phyloP scores from a whole-genome alignment of 2,888 invertebrate genomes.

The Nephrocerus scutellatus region DNA sequence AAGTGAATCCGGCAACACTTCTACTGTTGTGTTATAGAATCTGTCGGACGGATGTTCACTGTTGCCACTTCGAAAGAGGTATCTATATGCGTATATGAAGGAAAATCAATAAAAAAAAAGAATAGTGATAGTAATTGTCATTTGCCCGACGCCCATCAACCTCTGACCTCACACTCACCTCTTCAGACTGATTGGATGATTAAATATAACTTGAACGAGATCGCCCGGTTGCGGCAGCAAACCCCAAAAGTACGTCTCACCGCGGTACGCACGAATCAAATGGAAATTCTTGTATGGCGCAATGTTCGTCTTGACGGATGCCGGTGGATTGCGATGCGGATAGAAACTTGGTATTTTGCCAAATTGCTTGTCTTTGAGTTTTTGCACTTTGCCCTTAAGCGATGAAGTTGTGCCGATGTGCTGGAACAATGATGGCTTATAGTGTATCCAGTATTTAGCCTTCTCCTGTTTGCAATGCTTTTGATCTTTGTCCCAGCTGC shows the following conservation, averaged over 20 bases:
- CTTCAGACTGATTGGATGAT: slow-evolving; percentile 60
- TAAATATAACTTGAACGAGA: slow-evolving; percentile 70
- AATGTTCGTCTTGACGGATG: slow-evolving; percentile 63
- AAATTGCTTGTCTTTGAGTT: slow-evolving; percentile 87
- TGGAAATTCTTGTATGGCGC: slow-evolving; percentile 73
- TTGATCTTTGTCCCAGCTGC: slow-evolving; percentile 74
- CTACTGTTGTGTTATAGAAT: slow-evolving; percentile 79
- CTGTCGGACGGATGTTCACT: slow-evolving; percentile 82
- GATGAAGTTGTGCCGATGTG: slow-evolving; percentile 95
- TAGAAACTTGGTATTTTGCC: slow-evolving; percentile 73
- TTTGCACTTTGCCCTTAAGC: slow-evolving; percentile 91
- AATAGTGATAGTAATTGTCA: background rate
- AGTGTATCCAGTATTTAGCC: slow-evolving; percentile 72
- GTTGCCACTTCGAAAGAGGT: slow-evolving; percentile 80
- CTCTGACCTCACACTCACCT: slow-evolving; percentile 50
- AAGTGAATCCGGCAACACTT: slow-evolving; percentile 58
- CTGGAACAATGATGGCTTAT: slow-evolving; percentile 87
- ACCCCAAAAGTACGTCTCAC: slow-evolving; percentile 89
- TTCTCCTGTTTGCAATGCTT: slow-evolving; percentile 76
- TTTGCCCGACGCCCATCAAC: background rate
- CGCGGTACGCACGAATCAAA: slow-evolving; percentile 73
- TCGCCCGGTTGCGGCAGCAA: slow-evolving; percentile 76
- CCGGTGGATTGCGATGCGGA: slow-evolving; percentile 71
- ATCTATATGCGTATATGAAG: slow-evolving; percentile 51
- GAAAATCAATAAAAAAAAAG: background rate